Base-by-base conservation (phyloP, 2,888 invertebrate genomes). In the Latrodectus elegans region DNA sequence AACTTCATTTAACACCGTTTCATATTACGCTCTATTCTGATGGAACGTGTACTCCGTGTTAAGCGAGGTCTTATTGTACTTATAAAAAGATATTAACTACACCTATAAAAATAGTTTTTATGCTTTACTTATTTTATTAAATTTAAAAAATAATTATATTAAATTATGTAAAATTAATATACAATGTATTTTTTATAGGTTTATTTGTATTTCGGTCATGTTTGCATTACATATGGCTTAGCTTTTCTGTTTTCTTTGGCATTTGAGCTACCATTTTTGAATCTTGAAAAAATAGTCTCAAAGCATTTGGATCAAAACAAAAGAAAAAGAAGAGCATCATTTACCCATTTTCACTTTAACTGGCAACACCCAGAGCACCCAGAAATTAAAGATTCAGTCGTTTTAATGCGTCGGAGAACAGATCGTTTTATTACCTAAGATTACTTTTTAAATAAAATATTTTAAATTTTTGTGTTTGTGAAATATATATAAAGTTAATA, bases 151-250 rank as follows among this genome's bases (percentile, higher is more conserved):
- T n/a, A 38, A 38, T 38, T 38, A 38, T 38, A 38, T 4, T 38
- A 38, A 38, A 38, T 38, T 38, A 38, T 6, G 6, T 38, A 38
- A 38, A 38, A 38, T 6, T 38, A 38, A 38, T 4, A 38, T 38
- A 38, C 38, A 38, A 6, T 38, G 4, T 38, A 38, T 38, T 38
- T 38, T 68, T 82, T 73, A 4, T 60, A 89, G 89, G 85, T 89
- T n/a, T 89, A 89, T 67, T 76, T 89, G 26, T 89, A 88, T 53
- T 83, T 89, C n/a, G 89, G 89, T 4, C 89, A 89, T 71, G 26
- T 89, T 2, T 86, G 82, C 67, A 84, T 89, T 14, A 89, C 89
- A 15, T 89, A 89, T 75, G 89, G 89, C 1, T 22, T 89, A 10
- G 85, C 89, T 12, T 86, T 89, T 38, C 22, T 89, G 8, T 81